Evolutionary conservation across 2,888 invertebrate species (phyloP), one percentile per base, ranked within the genome.

Genomic region (Brachylomia viminalis): DNA sequence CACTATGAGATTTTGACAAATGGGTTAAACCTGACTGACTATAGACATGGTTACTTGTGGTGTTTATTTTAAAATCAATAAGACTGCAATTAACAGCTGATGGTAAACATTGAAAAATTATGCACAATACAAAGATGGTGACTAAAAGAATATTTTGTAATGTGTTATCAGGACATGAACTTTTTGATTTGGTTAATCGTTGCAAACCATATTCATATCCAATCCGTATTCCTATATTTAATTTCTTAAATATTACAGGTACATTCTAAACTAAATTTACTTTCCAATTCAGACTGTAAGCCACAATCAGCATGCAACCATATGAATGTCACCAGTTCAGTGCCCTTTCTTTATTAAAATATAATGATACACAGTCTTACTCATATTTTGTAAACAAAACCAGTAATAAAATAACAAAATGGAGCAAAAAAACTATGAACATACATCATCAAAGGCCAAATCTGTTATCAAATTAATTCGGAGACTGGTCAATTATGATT

Each of bases 401-500:
- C 23, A 72, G 15, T 45, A 13, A 30, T 17, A 20, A 69, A 66
- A 74, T 65, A 66, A 78, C 56, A 78, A 78, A 85, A 79, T 76
- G 68, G 67, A 59, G 70, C 64, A 75, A 72, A 64, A 54, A 71
- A 56, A 58, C 38, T 72, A 64, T 71, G 78, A 77, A 72, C 61
- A 75, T 66, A 61, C 62, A 69, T 42, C 65, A 52, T 54, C 45
- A 74, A 80, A 79, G 33, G 42, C 52, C 20, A 79, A 81, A 74
- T 73, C 33, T 75, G 75, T 69, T 86, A 86, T 85, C 83, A 80
- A 82, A 79, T 78, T 68, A 62, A 62, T 73, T 68, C 66, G 42
- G 72, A 81, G 75, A 79, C 65, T 79, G 83, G 61, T 75, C 56
- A 79, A 77, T 74, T 68, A 82, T 87, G 88, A 88, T 79, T 86